These are phyloP conservation scores for Morinoia aosen DNA, from an alignment of 2,888 invertebrate species.

Conservation along the genomic window DNA sequence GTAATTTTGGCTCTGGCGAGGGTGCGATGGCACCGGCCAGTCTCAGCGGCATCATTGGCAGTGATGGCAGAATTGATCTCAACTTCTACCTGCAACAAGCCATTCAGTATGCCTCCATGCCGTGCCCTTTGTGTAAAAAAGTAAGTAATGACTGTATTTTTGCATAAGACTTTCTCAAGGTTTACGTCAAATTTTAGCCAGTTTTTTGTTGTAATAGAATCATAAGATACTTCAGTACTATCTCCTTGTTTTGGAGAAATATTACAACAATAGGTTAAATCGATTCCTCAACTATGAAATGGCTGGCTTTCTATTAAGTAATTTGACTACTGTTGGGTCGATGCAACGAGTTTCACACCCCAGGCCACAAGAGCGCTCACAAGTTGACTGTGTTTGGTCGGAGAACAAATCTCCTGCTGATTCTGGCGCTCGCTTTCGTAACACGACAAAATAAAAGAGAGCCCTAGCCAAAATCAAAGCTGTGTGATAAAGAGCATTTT, in stretches of 20 bases:
- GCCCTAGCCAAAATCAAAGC: not conserved
- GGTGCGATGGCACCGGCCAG: not conserved
- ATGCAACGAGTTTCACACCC: not conserved
- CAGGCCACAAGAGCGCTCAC: not conserved
- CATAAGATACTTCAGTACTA: not conserved
- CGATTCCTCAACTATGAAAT: not conserved
- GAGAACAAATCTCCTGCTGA: not conserved
- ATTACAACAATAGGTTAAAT: not conserved
- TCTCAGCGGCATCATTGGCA: conserved; percentile 22
- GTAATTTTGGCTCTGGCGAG: not conserved
- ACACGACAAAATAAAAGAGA: not conserved
- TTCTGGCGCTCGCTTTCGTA: not conserved
- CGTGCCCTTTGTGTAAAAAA: conserved; percentile 67
- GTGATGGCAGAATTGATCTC: conserved; percentile 66
- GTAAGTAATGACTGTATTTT: conserved; percentile 31
- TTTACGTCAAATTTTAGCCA: too few species aligned
- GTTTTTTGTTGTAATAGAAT: not conserved
- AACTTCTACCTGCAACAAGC: conserved; percentile 67
- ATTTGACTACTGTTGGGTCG: not conserved
- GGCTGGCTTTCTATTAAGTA: not conserved
- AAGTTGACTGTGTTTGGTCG: not conserved
- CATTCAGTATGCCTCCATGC: conserved; percentile 67
- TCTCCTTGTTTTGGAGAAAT: not conserved
- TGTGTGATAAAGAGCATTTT: not conserved
- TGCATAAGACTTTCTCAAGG: not conserved